Conservation (phyloP, 2,888 invertebrate species). For the Tipula lateralis region DNA sequence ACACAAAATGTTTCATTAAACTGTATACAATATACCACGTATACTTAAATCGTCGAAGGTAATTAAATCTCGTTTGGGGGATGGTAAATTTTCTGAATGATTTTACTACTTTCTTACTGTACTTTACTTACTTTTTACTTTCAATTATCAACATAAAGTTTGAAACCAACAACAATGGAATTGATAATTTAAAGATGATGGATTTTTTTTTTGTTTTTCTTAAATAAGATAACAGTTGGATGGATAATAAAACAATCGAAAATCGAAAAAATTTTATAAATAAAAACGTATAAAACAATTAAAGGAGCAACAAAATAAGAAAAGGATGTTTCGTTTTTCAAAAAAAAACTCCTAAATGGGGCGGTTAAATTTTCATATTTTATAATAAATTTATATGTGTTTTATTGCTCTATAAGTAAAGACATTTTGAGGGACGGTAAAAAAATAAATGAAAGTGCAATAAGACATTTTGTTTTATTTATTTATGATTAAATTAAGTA, state of each 20-base stretch:
- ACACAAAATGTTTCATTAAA: background rate
- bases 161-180: background rate
- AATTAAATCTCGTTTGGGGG: background rate
- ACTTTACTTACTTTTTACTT: background rate
- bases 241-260: background rate
- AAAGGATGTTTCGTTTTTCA: background rate
- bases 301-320: background rate
- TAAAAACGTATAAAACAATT: background rate
- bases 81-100: background rate
- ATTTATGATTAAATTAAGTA: background rate
- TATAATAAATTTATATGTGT: background rate
- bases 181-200: background rate
- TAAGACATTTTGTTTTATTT: background rate
- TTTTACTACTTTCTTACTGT: conserved; percentile 1
- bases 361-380: background rate
- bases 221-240: background rate
- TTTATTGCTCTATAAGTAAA: background rate
- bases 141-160: background rate
- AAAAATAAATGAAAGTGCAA: background rate
- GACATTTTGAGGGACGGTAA: background rate
- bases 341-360: background rate
- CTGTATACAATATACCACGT: background rate
- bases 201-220: background rate
- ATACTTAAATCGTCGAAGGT: background rate
- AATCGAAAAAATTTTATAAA: background rate